Evolutionary conservation across 2,888 invertebrate species (phyloP), one percentile per base, ranked within the genome.

Genomic region (Hermodice carunculata): DNA sequence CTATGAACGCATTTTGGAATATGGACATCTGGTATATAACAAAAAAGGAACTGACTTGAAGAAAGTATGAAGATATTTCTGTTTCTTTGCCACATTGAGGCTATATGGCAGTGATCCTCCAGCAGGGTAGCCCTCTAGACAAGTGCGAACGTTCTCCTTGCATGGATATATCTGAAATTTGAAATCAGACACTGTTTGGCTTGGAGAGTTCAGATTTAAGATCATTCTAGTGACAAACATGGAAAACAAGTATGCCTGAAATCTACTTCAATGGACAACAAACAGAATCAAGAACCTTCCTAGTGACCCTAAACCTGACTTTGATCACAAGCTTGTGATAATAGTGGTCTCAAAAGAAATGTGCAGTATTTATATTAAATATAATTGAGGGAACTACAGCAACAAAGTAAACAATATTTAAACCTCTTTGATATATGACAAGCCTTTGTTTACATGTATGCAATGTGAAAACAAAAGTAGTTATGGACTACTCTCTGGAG

Each of bases 41-140:
- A 37, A 37, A 37, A 14, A 14, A 14, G 37, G 71, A 69, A 87
- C 91, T 89, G 84, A 94, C 94, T 92, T 91, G 54, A 97, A 85
- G 81, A 90, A 92, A 0, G 89, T 86, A 61, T 90, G 90, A 0
- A 98, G 88, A 94, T 96, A 98, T 0, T 88, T 86, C 80, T 98
- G 98, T 78, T 94, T 96, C 19, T 89, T 88, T 79, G 96, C 93
- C 0, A 90, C 90, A 26, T 89, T 88, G n/a, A 89, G 90, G 0
- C 90, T 89, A 83, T 98, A 98, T 0, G 97, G 97, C 3, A 98
- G 87, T 77, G 95, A 96, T 0, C 93, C 93, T 0, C 96, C 96
- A 4, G 94, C 95, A 40, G 91, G 87, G 52, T 93, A 89, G 0
- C 93, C 94, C 82, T 96, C 96, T 79, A 94, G 92, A 68, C 96